These are phyloP conservation scores for Hyppa rectilinea DNA, from an alignment of 2,888 invertebrate species.

Conservation along the genomic window DNA sequence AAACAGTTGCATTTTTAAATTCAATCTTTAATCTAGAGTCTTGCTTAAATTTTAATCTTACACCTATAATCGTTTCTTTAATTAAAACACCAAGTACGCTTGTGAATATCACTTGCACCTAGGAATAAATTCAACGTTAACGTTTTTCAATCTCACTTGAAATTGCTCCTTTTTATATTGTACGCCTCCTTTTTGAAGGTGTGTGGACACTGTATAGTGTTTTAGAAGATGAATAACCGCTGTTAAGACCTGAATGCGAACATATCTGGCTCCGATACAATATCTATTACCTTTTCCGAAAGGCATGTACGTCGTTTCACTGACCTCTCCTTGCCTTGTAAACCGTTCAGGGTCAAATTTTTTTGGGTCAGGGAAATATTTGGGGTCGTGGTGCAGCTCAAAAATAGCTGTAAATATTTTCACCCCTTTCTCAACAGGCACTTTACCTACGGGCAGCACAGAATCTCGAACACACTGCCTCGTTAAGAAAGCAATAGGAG, in stretches of 20 bases:
- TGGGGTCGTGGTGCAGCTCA: slow-evolving; percentile 82
- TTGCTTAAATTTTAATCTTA: background rate
- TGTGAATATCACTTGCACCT: slow-evolving; percentile 39
- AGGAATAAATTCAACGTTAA: slow-evolving; percentile 70
- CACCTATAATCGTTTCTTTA: background rate
- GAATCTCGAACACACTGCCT: slow-evolving; percentile 74
- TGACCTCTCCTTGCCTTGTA: slow-evolving; percentile 67
- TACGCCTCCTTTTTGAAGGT: slow-evolving; percentile 67
- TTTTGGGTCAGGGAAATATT: slow-evolving; percentile 83
- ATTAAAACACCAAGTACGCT: background rate
- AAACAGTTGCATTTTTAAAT: no score
- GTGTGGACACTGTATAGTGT: slow-evolving; percentile 70
- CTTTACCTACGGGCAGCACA: slow-evolving; percentile 77
- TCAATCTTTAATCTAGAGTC: no score
- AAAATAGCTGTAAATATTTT: slow-evolving; percentile 76
- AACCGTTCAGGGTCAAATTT: slow-evolving; percentile 84
- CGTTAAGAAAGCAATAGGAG: slow-evolving; percentile 75
- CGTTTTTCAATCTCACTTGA: slow-evolving; percentile 73
- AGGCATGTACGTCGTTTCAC: slow-evolving; percentile 79
- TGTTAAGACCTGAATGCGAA: slow-evolving; percentile 73
- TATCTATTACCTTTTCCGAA: slow-evolving; percentile 85
- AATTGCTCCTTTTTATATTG: slow-evolving; percentile 70
- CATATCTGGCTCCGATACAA: slow-evolving; percentile 83
- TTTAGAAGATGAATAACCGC: slow-evolving; percentile 72
- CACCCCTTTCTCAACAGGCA: slow-evolving; percentile 77